Evolutionary conservation across 2,888 invertebrate genomes (phyloP).

Genomic region (Zhengitettix transpicula): DNA sequence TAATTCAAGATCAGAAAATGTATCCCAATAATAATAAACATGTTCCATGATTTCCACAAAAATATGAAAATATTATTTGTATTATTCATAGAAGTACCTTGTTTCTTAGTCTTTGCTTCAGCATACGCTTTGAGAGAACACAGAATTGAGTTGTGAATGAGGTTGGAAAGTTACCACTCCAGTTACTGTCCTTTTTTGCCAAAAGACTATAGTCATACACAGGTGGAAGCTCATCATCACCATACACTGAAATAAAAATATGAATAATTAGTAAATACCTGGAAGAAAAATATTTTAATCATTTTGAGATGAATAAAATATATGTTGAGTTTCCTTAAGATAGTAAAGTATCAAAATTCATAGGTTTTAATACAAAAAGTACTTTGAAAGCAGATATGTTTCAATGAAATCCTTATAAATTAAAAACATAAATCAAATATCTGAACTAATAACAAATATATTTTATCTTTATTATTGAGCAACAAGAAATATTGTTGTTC

Average conservation of each 20-base stretch:
- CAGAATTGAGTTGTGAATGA: slow-evolving; percentile 36
- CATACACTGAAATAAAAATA: background rate
- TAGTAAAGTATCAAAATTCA: background rate
- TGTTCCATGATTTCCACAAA: too few species aligned
- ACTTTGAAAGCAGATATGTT: too few species aligned
- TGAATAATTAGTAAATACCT: background rate
- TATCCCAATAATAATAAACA: too few species aligned
- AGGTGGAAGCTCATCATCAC: background rate
- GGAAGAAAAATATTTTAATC: background rate
- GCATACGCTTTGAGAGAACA: slow-evolving; percentile 35
- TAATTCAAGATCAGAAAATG: too few species aligned
- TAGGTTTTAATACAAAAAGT: too few species aligned
- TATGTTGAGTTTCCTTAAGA: background rate
- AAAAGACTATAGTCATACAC: slow-evolving; percentile 32
- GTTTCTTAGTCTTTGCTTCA: slow-evolving; percentile 36
- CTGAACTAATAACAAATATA: too few species aligned
- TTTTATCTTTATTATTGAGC: too few species aligned
- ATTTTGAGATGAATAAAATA: background rate
- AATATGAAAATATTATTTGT: too few species aligned
- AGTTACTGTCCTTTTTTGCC: slow-evolving; percentile 25
- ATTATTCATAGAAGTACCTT: slow-evolving; percentile 20
- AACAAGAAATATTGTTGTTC: too few species aligned
- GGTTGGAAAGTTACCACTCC: slow-evolving; percentile 27
- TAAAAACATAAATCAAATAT: too few species aligned
- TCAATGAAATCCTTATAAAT: too few species aligned